Conservation (phyloP, 2,113 vertebrate species). For the Vulpes ferrilata region DNA sequence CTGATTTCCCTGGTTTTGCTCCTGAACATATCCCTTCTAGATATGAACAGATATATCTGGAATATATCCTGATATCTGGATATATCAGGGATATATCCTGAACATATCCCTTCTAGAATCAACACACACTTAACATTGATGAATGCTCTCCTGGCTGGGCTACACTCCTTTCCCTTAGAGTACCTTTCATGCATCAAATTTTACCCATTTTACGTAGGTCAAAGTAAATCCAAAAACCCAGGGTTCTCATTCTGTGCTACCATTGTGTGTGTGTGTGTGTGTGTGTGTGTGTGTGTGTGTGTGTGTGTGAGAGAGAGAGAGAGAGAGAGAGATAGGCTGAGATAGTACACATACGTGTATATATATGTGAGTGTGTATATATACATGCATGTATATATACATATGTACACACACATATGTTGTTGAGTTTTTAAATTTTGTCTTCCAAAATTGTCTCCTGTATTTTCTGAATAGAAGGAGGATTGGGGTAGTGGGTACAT, state of each 20-base stretch:
- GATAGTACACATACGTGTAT: background rate
- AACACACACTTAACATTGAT: background rate
- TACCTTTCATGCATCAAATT: background rate
- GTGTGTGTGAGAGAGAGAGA: background rate
- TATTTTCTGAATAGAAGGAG: background rate
- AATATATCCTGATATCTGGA: too few species aligned
- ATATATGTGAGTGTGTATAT: background rate
- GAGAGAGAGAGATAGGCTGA: background rate
- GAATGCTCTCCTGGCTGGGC: background rate
- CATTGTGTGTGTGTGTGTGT: background rate
- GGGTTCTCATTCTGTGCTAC: background rate
- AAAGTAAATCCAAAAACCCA: background rate
- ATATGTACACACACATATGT: background rate
- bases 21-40: background rate
- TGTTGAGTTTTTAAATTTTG: background rate
- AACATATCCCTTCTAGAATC: background rate
- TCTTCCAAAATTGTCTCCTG: background rate
- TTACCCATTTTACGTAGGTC: background rate
- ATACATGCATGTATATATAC: background rate
- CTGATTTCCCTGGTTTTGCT: background rate
- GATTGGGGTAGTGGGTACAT: background rate
- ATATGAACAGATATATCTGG: too few species aligned
- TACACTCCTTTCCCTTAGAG: background rate
- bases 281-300: background rate
- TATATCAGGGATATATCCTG: too few species aligned